Percentiles rank a stretch among this genome's conserved stretches.
phyloP scores from a whole-genome alignment of 1,140 invertebrate genomes.

The Amphibalanus amphitrite region DNA sequence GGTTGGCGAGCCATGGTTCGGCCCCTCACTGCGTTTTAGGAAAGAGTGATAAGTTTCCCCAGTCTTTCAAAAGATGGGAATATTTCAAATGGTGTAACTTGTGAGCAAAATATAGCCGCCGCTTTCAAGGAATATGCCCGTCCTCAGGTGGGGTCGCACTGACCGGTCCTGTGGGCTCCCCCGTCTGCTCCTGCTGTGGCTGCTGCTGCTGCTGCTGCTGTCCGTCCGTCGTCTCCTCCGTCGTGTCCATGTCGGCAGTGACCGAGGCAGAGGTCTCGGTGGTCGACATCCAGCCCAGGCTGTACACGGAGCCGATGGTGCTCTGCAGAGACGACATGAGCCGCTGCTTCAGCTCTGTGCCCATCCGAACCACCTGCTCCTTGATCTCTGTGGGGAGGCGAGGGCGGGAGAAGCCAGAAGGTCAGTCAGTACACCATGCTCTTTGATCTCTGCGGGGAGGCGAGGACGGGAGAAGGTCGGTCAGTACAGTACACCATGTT shows the following conservation, averaged over 20 bases:
- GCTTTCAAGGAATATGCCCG: no score
- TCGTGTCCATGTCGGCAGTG: not conserved
- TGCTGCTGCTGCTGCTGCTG: constrained; percentile 33
- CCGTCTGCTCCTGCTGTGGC: constrained; percentile 74
- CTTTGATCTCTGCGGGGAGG: no score
- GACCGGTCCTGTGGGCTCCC: constrained; percentile 85
- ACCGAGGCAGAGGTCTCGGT: not conserved
- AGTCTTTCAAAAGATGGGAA: no score
- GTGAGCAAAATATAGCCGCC: no score
- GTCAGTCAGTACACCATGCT: no score
- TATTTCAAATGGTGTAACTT: no score
- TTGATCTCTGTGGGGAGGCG: not conserved
- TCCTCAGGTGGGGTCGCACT: constrained; percentile 51
- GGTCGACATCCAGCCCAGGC: not conserved
- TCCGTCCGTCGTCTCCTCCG: not conserved
- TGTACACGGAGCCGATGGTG: not conserved
- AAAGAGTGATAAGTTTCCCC: no score
- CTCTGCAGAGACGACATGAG: not conserved
- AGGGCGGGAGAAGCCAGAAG: no score
- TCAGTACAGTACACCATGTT: no score
- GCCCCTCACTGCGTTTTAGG: no score
- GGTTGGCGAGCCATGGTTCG: no score
- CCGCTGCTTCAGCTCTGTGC: not conserved
- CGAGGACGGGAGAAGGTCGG: no score
- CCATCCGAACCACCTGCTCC: constrained; percentile 1